A percentile compares a stretch with the other conserved stretches of the same genome.
Evolutionary conservation across 2,113 vertebrate species (phyloP).

Genomic region (Bufo bufo): DNA sequence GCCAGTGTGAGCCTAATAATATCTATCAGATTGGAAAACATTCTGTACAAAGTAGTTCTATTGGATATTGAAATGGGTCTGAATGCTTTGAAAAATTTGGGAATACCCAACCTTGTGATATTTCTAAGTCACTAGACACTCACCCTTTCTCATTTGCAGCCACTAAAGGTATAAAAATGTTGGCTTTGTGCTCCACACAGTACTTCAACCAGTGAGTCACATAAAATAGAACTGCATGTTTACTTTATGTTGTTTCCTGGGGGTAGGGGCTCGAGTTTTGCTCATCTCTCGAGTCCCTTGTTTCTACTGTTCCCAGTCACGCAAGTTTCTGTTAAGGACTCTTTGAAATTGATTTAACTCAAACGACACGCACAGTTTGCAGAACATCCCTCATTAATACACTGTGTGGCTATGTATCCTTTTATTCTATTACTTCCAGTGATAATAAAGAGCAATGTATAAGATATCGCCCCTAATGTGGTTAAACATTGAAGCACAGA

Average conservation of each 20-base stretch:
- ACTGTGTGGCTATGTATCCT: conserved; percentile 27
- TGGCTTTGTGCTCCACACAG: neutral
- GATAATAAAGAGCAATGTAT: conserved; percentile 31
- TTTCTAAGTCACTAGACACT: neutral
- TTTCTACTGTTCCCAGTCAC: conserved; percentile 37
- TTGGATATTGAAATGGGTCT: neutral
- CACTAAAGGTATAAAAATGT: neutral
- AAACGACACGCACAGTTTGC: conserved; percentile 15
- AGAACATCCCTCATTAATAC: conserved; percentile 14
- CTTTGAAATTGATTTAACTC: conserved; percentile 36
- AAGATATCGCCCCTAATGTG: conserved; percentile 28
- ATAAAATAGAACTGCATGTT: neutral
- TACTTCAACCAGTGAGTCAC: conserved; percentile 3
- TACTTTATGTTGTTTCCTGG: neutral
- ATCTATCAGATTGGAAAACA: too few relatives aligned
- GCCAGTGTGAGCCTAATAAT: neutral
- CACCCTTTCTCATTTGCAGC: neutral
- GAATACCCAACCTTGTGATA: neutral
- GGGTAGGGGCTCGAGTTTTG: neutral
- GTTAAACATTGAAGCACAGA: conserved; percentile 39
- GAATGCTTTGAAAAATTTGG: neutral
- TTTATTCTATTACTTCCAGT: neutral
- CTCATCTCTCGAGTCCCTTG: conserved; percentile 26
- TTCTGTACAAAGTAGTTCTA: neutral
- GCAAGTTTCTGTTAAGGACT: conserved; percentile 29